A percentile compares a stretch with the other conserved stretches of the same genome.
Conservation (phyloP, 2,113 vertebrate species). For the Aegotheles bennettii region DNA sequence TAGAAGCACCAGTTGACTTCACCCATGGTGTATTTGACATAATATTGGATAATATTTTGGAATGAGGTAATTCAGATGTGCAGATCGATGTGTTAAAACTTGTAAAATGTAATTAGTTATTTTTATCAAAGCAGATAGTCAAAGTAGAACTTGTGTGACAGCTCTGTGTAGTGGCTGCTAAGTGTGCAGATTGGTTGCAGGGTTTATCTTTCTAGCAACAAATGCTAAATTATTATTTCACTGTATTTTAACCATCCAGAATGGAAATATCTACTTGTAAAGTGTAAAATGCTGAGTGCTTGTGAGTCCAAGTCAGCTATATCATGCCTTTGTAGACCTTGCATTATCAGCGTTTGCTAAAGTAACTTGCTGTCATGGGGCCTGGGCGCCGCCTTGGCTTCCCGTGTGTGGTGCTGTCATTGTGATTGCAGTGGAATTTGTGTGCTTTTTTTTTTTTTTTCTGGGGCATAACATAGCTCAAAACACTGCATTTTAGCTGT, state of each 20-base stretch:
- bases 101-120: neutral
- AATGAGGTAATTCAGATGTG: neutral
- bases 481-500: neutral
- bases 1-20: neutral
- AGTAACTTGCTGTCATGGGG: neutral
- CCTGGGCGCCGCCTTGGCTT: neutral
- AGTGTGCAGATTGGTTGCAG: neutral
- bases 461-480: neutral
- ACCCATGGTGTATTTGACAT: neutral
- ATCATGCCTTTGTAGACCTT: neutral
- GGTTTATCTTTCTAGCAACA: neutral
- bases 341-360: neutral
- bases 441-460: slow-evolving; percentile 37
- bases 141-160: neutral
- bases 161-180: neutral
- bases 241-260: slow-evolving; percentile 14
- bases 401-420: neutral
- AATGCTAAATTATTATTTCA: neutral
- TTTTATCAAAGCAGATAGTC: neutral
- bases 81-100: neutral
- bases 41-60: neutral
- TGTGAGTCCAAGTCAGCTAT: neutral
- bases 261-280: slow-evolving; percentile 21
- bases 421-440: neutral
- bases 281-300: neutral